Base-by-base conservation (phyloP, 2,888 invertebrate genomes). In the Machimus atricapillus region DNA sequence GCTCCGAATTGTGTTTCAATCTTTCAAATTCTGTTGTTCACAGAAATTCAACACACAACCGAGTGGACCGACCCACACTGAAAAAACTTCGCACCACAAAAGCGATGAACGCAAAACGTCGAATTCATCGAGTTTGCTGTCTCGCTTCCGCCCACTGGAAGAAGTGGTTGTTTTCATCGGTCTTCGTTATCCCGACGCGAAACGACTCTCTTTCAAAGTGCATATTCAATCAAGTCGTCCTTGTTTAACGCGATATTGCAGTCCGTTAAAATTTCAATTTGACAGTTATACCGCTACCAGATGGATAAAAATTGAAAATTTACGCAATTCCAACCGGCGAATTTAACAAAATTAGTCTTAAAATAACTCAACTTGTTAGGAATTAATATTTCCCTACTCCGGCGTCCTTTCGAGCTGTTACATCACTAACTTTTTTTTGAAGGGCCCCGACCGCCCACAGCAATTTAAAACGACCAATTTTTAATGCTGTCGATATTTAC, bases 231-330 rank as follows among this genome's bases (percentile, higher is more conserved):
- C 31, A 12, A 4, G 52, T 37, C 46, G 23, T 83, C 82, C 5
- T 66, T 58, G 37, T 83, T 66, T 8, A 23, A 9, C 23, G 43
- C 0, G 85, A 46, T 85, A 85, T 74, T 73, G 85, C 85, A 85
- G 85, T 40, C 43, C 74, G 34, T 27, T 19, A 56, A 86, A 81
- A 46, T 77, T 87, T 87, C 86, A 87, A 87, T 87, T 86, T 86
- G 86, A 87, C 87, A 86, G 87, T 87, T 87, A 87, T 85, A 34
- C 77, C 74, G 37, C 58, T 76, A 31, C 86, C 37, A 56, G 86
- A 74, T 86, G 86, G n/a, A 31, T 56, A 31, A 31, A 23, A 74
- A 86, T 76, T 37, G 23, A 58, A 66, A 66, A 23, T 66, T 66
- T 27, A 27, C 66, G 12, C n/a, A 12, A 23, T 23, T 66, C 23